Evolutionary conservation across 2,113 vertebrate species (phyloP).

Genomic region (Casuarius casuarius): DNA sequence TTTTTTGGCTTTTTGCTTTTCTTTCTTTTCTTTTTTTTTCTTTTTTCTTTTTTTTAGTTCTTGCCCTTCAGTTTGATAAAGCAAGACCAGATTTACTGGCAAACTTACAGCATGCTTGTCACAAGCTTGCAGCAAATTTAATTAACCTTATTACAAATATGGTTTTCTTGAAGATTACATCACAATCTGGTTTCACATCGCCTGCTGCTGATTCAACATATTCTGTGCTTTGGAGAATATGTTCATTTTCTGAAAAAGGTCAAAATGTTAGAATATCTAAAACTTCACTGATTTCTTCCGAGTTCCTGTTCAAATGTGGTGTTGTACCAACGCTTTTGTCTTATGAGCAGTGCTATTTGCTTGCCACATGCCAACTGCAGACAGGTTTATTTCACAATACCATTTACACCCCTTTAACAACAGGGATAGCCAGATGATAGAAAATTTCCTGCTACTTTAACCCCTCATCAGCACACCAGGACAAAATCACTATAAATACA

Average conservation of each 20-base stretch:
- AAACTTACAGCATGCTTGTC: conserved; percentile 72
- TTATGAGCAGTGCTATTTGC: background rate
- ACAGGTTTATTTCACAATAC: background rate
- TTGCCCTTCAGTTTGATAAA: conserved; percentile 74
- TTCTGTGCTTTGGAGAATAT: conserved; percentile 65
- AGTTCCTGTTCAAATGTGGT: background rate
- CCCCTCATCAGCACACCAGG: background rate
- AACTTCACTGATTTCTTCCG: conserved; percentile 15
- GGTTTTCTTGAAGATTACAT: conserved; percentile 78
- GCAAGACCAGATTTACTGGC: conserved; percentile 77
- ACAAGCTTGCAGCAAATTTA: conserved; percentile 78
- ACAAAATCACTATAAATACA: background rate
- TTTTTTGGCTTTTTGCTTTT: background rate
- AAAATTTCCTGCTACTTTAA: conserved; percentile 15
- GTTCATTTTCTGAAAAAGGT: conserved; percentile 77
- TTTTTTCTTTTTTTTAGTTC: background rate
- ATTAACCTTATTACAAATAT: conserved; percentile 82
- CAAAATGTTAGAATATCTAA: conserved; percentile 67
- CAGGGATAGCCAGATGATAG: background rate
- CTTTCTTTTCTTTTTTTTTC: background rate
- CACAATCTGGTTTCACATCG: conserved; percentile 73
- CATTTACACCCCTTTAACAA: background rate
- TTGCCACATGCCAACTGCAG: background rate
- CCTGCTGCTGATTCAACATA: conserved; percentile 72
- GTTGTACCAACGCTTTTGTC: background rate